Evolutionary conservation across 2,113 vertebrate genomes (phyloP), one percentile per base, ranked within the genome.

Genomic region (Callocephalon fimbriatum): DNA sequence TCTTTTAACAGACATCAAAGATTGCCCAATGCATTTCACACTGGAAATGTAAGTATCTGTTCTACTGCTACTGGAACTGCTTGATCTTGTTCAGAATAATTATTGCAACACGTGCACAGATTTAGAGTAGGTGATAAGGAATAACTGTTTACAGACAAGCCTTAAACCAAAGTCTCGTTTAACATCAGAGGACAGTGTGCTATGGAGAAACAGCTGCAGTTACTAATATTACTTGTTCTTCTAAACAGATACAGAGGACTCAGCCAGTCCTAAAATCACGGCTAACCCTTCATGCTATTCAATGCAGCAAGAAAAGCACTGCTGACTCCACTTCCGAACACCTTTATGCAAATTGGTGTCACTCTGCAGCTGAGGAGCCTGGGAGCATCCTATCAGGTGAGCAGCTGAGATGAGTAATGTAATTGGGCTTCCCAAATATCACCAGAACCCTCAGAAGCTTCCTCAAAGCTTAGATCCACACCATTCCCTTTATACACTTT

Each of bases 141-240:
- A 27, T 18, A 80, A 20, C 32, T 32, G 35, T 51, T 73, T 76
- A 35, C 2, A 76, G 71, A 73, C 15, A 6, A 70, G 10, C 37
- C 15, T 37, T 44, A 47, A 79, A 37, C 35, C 6, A 12, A 56
- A 17, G 10, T 21, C 23, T 78, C 6, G 4, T 47, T 78, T 54
- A 40, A 75, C 10, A 19, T 8, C 12, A 4, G 10, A 84, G 25
- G 16, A n/a, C 7, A 40, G 6, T 1, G 1, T 1, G 32, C 25
- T 73, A 29, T 7, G 18, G 15, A 68, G 31, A 62, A 70, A n/a
- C 7, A 53, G 40, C 26, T 84, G 48, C 50, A 31, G 45, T 22
- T n/a, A 37, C 44, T 50, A 62, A 12, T 38, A 37, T 35, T 47
- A 15, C 9, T 15, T 35, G 32, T 15, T 65, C 4, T 62, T 58